Evolutionary conservation across 2,113 vertebrate genomes (phyloP), one percentile per base, ranked within the genome.

Genomic region (Turdus rufiventris): DNA sequence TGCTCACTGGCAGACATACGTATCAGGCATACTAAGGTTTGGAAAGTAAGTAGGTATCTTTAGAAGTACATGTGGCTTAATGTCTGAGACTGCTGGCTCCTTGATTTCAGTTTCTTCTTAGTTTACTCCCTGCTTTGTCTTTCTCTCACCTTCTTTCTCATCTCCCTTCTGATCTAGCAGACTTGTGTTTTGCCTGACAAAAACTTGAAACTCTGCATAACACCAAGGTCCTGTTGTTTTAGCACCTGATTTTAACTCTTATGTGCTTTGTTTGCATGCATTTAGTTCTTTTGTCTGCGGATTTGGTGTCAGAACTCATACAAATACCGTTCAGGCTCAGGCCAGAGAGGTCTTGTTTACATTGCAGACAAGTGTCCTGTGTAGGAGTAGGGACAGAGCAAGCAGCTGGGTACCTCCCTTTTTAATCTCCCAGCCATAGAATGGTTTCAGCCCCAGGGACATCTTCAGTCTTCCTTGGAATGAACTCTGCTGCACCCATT

Each of bases 1-100:
- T 90, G 99, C 99, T 78, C 99, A 99, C 96, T 99, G 99, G 99
- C 99, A 99, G 97, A 99, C 99, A 57, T 99, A 99, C 2, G 99
- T 99, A 56, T 99, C 99, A 1, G 99, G 99, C 82, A 98, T 98
- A 6, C 98, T 99, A 50, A 98, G 98, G 83, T 99, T 99, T 93
- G 99, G 99, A 97, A 98, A 98, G 99, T 99, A 97, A 98, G 99
- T 98, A 86, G 58, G 74, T 79, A 21, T 84, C 47, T 84, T 92
- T 26, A 85, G 65, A 88, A 53, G 20, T 88, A 43, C 24, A 3
- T 40, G 18, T 74, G 65, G 53, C 48, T 85, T 92, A 79, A 61
- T 78, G 33, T 91, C 62, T 67, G 60, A 91, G 40, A 48, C 68
- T 81, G 56, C 60, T 89, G 56, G 42, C 87, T 95, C 45, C 67